These are phyloP conservation scores for silkworm (Bombyx mori) DNA, from an alignment of 1,140 invertebrate genomes.

Conservation along the genomic window DNA sequence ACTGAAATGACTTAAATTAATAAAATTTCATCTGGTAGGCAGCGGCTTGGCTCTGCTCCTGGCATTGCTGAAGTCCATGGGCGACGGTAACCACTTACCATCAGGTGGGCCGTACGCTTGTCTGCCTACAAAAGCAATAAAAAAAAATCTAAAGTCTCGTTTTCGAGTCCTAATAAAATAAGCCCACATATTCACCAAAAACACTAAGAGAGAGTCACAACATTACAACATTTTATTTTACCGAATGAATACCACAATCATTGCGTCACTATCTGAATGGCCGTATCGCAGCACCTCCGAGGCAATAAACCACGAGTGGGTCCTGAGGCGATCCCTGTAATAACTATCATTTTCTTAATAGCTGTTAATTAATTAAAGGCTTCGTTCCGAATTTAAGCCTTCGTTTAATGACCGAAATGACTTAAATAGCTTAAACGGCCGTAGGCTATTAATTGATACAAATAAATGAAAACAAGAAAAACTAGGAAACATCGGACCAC, in stretches of 20 bases:
- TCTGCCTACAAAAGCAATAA: too few relatives aligned
- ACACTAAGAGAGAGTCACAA: too few relatives aligned
- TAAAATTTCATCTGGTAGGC: too few relatives aligned
- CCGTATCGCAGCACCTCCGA: conserved; percentile 11
- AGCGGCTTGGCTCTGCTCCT: too few relatives aligned
- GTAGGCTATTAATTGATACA: conserved; percentile 44
- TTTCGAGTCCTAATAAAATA: too few relatives aligned
- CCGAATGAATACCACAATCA: neutral
- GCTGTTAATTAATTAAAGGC: conserved; percentile 48
- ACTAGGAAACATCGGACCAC: conserved; percentile 53
- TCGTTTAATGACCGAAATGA: conserved; percentile 45
- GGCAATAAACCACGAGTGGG: conserved; percentile 14
- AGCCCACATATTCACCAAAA: too few relatives aligned
- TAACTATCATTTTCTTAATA: conserved; percentile 42
- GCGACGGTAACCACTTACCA: too few relatives aligned
- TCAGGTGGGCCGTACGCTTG: too few relatives aligned
- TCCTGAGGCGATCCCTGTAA: conserved; percentile 24
- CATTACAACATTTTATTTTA: too few relatives aligned
- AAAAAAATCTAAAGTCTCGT: too few relatives aligned
- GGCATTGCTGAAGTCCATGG: too few relatives aligned
- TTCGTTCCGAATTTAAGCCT: conserved; percentile 36
- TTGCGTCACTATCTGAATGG: conserved; percentile 10
- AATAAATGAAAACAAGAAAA: conserved; percentile 38
- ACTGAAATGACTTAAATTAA: too few relatives aligned
- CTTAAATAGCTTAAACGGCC: conserved; percentile 46